Evolutionary conservation across 2,113 vertebrate species (phyloP), one percentile per base, ranked within the genome.

Genomic region (Canis aureus): DNA sequence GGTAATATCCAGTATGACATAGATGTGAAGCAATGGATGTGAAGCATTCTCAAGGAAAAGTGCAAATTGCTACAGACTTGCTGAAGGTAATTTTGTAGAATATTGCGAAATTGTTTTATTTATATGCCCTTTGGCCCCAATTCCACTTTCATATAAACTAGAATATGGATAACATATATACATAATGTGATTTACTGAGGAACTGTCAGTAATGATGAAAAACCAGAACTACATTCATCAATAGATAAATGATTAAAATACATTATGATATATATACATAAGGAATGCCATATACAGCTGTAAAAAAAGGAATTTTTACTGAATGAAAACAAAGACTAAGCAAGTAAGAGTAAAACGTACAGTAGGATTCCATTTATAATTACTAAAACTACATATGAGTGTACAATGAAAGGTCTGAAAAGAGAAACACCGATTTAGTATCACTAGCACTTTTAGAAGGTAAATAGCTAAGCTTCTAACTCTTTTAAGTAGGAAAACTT

Each of bases 201-300:
- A 67, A 76, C 19, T 76, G 38, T 96, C 67, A 67, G 29, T 93
- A 69, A 60, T 62, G 25, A 83, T 88, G 25, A 94, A 87, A 89
- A 83, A 53, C 32, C 59, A 95, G 55, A 97, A 51, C 69, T 17
- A 78, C 35, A 79, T 8, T 3, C n/a, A 81, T 60, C 43, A 20
- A 84, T 12, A 64, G 27, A n/a, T 35, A 64, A 87, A 87, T 73
- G 25, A 15, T 62, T 88, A 95, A 96, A 95, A 84, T 79, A 71
- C 2, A 71, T 83, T 38, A 84, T 11, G 11, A n/a, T 35, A 5
- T 69, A 73, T 57, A 35, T 38, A 87, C 87, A 96, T 64, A 93
- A 94, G 62, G 57, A 84, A 80, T 35, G 73, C 6, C 43, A 66
- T 38, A 91, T 16, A 6, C 7, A 82, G 32, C 38, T 76, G 12